Base-by-base conservation (phyloP, 2,888 invertebrate genomes). In the Pyrrhia umbra region DNA sequence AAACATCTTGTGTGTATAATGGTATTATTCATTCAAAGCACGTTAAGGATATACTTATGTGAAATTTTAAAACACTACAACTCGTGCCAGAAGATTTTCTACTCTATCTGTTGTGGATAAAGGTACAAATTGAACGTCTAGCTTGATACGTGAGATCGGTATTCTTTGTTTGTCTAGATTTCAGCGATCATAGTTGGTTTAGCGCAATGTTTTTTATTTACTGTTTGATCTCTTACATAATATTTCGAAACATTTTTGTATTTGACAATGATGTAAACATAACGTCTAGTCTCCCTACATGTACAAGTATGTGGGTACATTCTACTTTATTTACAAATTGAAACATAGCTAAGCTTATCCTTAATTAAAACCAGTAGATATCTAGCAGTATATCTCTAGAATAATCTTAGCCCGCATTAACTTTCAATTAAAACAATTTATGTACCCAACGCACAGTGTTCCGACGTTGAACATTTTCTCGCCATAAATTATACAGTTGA, bases 381-480 rank as follows among this genome's bases (percentile, higher is more conserved):
- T 51, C 23, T 20, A 51, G 37, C n/a, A 61, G 42, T 57, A 45
- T 64, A 61, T 57, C 57, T 70, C 45, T 39, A 56, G 61, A 42
- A 37, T 65, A 30, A 76, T 75, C 68, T 80, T 63, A 55, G 75
- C 89, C 94, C 94, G 94, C 93, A 94, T 94, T 92, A 91, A 92
- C 75, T 91, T 93, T 89, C 93, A 93, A 92, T 93, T 92, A 93
- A 88, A 86, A 83, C 88, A 91, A 92, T 91, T 92, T 92, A 91
- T 92, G 87, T 88, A 85, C 86, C 86, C 85, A 79, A 79, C 80
- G 81, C 39, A 68, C 77, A 80, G 77, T 79, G 80, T 70, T 77
- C 74, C 62, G 77, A 76, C 79, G 85, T 85, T 83, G 79, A 82
- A 84, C 85, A 83, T 83, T 84, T 80, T 80, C 80, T 84, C 68